Conservation (phyloP, 2,113 vertebrate species). For the Copsychus sechellarum region DNA sequence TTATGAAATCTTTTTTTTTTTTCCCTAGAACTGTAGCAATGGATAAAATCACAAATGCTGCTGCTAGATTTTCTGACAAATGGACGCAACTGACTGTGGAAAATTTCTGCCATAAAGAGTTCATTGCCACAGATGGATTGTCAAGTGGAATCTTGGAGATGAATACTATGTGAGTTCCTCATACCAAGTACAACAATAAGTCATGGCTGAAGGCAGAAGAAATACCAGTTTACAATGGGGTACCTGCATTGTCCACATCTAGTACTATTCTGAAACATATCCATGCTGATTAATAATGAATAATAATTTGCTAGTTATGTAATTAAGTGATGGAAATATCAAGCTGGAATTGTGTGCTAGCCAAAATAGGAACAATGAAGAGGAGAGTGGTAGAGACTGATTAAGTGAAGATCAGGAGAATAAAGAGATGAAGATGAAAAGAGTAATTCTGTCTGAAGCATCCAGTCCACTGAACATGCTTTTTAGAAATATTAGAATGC, state of each 20-base stretch:
- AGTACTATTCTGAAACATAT: not conserved
- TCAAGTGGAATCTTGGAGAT: not conserved
- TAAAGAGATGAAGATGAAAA: not conserved
- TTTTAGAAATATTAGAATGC: not conserved
- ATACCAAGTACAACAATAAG: not conserved
- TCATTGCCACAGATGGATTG: rapidly evolving
- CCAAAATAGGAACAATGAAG: not conserved
- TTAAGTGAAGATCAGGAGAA: not conserved
- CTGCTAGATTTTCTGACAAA: not conserved
- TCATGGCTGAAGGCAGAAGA: not conserved
- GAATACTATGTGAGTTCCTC: not conserved
- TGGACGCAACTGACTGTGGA: not conserved
- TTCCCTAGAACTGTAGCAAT: not conserved
- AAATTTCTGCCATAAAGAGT: not conserved
- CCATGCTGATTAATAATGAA: not conserved
- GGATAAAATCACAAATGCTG: not conserved
- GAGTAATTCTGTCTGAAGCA: not conserved
- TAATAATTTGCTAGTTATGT: not conserved
- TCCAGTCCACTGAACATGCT: not conserved
- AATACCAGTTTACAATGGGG: not conserved
- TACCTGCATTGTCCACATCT: not conserved
- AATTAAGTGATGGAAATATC: not conserved
- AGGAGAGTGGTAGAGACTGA: not conserved
- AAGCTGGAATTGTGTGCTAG: not conserved
- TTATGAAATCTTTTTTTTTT: not conserved